Conservation (phyloP, 2,797 vertebrate genomes). For the Avahi laniger region DNA sequence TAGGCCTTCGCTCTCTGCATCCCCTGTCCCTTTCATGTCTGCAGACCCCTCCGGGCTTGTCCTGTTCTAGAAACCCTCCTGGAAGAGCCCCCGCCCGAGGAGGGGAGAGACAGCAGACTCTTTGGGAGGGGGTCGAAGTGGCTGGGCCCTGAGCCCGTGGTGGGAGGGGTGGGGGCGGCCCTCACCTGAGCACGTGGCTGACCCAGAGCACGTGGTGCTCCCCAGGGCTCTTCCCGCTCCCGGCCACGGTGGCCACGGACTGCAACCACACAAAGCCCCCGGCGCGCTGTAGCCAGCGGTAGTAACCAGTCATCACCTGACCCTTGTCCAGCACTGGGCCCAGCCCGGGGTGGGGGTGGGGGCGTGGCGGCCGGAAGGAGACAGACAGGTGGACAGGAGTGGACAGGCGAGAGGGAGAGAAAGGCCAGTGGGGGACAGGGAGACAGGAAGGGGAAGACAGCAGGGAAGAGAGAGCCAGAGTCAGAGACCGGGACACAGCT, state of each 20-base stretch:
- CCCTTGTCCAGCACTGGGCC: slow-evolving; percentile 92
- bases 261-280: slow-evolving; percentile 95
- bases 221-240: slow-evolving; percentile 93
- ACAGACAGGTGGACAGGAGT: no score
- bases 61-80: background rate
- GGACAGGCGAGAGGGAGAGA: no score
- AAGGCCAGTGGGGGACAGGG: background rate
- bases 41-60: background rate
- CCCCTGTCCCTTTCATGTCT: background rate
- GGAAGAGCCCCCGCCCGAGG: background rate
- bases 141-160: background rate
- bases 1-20: background rate
- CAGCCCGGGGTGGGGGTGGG: background rate
- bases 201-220: slow-evolving; percentile 96
- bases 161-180: accelerated
- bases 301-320: slow-evolving; percentile 93
- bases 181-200: slow-evolving; percentile 93
- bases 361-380: background rate
- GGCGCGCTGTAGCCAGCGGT: slow-evolving; percentile 93
- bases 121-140: background rate
- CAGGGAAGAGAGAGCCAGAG: background rate
- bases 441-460: background rate
- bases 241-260: slow-evolving; percentile 93
- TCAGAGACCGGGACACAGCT: background rate
- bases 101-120: background rate